Evolutionary conservation across 2,113 vertebrate genomes (phyloP).

Genomic region (Thamnophis sirtalis): DNA sequence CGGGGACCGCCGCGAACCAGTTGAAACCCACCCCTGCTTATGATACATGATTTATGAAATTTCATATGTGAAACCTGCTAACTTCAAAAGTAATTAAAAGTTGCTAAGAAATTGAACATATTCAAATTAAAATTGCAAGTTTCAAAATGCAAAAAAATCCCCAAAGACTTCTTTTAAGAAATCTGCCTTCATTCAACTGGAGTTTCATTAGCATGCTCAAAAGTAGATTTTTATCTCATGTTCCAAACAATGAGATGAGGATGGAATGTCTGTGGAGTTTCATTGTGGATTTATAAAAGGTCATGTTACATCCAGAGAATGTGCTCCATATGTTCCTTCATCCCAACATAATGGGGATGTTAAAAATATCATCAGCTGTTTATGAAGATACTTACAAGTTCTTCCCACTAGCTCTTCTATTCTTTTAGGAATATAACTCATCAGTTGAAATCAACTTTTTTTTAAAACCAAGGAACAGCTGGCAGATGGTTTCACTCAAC

Average conservation of each 20-base stretch:
- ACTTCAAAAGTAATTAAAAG: not conserved
- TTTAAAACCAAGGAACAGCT: not conserved
- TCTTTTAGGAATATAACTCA: not conserved
- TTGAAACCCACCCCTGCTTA: no score
- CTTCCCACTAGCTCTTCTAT: not conserved
- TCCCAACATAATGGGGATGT: constrained; percentile 20
- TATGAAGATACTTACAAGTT: not conserved
- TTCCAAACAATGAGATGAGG: not conserved
- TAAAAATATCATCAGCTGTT: not conserved
- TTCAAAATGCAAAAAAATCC: not conserved
- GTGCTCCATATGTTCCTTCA: not conserved
- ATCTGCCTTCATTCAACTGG: not conserved
- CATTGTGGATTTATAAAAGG: constrained; percentile 10
- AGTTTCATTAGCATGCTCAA: not conserved
- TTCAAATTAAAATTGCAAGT: not conserved
- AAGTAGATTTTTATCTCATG: not conserved
- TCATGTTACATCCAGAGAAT: constrained; percentile 18
- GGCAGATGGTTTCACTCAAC: not conserved
- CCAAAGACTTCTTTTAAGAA: not conserved
- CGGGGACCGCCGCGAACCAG: no score
- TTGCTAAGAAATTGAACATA: not conserved
- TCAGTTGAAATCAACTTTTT: not conserved
- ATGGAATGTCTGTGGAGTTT: not conserved
- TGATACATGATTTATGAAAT: not conserved
- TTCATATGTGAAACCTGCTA: not conserved